These are phyloP conservation scores for Nettapus auritus DNA, from an alignment of 2,113 vertebrate species.

Conservation along the genomic window DNA sequence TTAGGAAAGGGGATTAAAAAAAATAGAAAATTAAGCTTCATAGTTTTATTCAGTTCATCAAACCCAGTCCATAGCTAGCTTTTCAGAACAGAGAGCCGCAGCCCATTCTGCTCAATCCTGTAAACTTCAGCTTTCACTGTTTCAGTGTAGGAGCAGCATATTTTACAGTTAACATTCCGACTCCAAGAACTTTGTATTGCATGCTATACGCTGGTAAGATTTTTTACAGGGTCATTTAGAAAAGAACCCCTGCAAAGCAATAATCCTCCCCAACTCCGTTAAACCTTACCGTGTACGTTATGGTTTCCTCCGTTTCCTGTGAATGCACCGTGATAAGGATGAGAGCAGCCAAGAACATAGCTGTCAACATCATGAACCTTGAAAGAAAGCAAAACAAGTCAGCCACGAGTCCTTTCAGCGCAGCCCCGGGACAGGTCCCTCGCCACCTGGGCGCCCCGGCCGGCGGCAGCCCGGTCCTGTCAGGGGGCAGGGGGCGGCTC, in stretches of 20 bases:
- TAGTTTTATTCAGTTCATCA: not conserved
- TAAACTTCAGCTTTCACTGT: not conserved
- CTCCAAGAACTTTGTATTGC: not conserved
- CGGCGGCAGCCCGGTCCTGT: not conserved
- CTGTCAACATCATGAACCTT: slow-evolving; percentile 87
- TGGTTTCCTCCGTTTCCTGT: slow-evolving; percentile 91
- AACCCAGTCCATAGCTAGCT: not conserved
- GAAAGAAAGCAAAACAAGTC: slow-evolving; percentile 61
- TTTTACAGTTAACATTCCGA: not conserved
- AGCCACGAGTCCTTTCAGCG: not conserved
- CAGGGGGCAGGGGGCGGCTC: not conserved
- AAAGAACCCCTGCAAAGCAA: slow-evolving; percentile 43
- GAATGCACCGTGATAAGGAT: slow-evolving; percentile 82
- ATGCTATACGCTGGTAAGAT: not conserved
- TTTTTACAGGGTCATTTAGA: slow-evolving; percentile 39
- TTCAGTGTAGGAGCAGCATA: not conserved
- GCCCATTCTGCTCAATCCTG: not conserved
- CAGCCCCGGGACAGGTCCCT: not conserved
- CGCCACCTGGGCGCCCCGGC: not conserved
- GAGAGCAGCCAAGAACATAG: slow-evolving; percentile 85
- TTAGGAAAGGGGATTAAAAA: not conserved
- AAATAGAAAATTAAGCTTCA: not conserved
- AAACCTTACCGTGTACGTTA: slow-evolving; percentile 91
- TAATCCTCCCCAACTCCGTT: slow-evolving; percentile 47
- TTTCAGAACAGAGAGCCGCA: not conserved